These are phyloP conservation scores for Sturmia bella DNA, from an alignment of 2,888 invertebrate genomes.

Conservation along the genomic window DNA sequence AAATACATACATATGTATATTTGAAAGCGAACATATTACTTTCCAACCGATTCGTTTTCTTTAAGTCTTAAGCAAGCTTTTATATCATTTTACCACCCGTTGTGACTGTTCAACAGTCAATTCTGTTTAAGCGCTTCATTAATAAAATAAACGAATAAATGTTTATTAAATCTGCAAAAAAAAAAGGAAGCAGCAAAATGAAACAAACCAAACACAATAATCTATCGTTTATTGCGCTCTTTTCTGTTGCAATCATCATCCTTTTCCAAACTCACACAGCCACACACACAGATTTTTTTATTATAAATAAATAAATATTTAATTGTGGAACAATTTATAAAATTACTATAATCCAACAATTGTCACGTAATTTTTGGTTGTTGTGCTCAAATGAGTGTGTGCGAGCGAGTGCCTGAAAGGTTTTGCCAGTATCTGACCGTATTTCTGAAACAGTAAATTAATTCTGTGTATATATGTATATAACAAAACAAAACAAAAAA, in stretches of 20 bases:
- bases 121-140: constrained; percentile 26
- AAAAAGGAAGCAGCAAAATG: not conserved
- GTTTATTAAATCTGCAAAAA: constrained; percentile 31
- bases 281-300: not conserved
- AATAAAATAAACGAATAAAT: constrained; percentile 37
- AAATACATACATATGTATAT: too few species aligned
- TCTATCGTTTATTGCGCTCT: constrained; percentile 27
- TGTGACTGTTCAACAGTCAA: constrained; percentile 19
- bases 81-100: not conserved
- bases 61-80: not conserved
- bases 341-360: constrained; percentile 68
- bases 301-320: constrained; percentile 64
- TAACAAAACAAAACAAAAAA: too few species aligned
- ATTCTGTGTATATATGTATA: constrained; percentile 40
- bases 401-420: not conserved
- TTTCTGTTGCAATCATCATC: not conserved
- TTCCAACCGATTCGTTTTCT: not conserved
- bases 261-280: not conserved
- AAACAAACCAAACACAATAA: constrained; percentile 13
- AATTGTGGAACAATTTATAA: constrained; percentile 65
- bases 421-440: not conserved
- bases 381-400: constrained; percentile 15
- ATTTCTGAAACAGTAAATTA: constrained; percentile 38
- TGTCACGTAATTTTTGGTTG: constrained; percentile 68
- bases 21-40: too few species aligned